These are phyloP conservation scores for Trypoxylon attenuatum DNA, from an alignment of 2,888 invertebrate genomes.

Conservation along the genomic window DNA sequence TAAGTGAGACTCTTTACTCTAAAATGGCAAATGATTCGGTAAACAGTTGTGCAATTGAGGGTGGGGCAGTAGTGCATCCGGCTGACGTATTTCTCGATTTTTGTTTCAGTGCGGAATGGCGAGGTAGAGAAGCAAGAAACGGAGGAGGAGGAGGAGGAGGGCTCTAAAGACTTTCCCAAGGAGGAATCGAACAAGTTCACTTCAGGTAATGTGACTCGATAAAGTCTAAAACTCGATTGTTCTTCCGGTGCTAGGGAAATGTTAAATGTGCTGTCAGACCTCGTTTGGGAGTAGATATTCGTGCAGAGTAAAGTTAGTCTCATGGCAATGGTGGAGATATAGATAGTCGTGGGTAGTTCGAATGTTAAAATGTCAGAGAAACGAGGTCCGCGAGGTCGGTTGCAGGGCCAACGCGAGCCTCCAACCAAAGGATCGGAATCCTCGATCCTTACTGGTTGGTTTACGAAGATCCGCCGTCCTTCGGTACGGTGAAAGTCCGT, in stretches of 20 bases:
- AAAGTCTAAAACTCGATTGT: too few relatives aligned
- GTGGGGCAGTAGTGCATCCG: background rate
- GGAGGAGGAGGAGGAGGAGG: constrained; percentile 55
- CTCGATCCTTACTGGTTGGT: constrained; percentile 29
- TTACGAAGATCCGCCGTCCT: constrained; percentile 49
- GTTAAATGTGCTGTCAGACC: too few relatives aligned
- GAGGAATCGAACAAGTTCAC: constrained; percentile 59
- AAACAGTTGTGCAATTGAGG: background rate
- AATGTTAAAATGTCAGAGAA: constrained; percentile 18
- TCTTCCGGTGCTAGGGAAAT: too few relatives aligned
- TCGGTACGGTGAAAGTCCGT: constrained; percentile 58
- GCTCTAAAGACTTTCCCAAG: constrained; percentile 53
- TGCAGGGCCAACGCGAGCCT: background rate
- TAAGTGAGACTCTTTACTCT: too few relatives aligned
- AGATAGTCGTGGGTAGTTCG: too few relatives aligned
- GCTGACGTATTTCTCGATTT: constrained; percentile 12
- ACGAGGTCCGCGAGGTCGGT: constrained; percentile 8
- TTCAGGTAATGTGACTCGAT: constrained; percentile 58
- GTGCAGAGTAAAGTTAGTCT: too few relatives aligned
- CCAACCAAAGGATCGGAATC: constrained; percentile 30
- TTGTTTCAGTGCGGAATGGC: constrained; percentile 60
- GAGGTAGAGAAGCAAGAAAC: too few relatives aligned
- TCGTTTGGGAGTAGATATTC: too few relatives aligned
- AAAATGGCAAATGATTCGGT: background rate
- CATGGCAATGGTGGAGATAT: too few relatives aligned